Conservation (phyloP, 92 coral and sea anemone genomes). For the Epizoanthus scotinus region DNA sequence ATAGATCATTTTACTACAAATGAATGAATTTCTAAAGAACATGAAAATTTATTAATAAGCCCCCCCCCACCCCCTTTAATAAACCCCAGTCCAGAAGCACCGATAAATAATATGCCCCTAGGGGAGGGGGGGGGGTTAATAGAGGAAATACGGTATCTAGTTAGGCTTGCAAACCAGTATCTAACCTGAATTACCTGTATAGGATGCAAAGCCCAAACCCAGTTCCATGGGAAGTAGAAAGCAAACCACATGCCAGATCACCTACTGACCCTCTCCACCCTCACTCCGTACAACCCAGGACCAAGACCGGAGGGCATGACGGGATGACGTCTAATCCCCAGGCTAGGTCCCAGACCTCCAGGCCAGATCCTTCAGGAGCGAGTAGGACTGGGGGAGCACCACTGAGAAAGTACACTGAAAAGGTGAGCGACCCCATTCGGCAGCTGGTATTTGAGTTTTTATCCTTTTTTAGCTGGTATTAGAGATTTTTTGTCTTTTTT, state of each 20-base stretch:
- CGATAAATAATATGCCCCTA: too few species aligned
- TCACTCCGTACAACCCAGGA: slow-evolving; percentile 88
- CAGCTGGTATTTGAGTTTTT: too few species aligned
- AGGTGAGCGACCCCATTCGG: slow-evolving; percentile 25
- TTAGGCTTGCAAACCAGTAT: background rate
- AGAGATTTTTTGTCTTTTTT: too few species aligned
- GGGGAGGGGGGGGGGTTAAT: too few species aligned
- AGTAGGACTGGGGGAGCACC: slow-evolving; percentile 84
- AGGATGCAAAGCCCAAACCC: slow-evolving; percentile 75
- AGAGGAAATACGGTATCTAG: too few species aligned
- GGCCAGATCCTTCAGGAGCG: slow-evolving; percentile 87
- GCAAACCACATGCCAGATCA: slow-evolving; percentile 81
- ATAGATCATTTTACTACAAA: too few species aligned
- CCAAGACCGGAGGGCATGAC: slow-evolving; percentile 91
- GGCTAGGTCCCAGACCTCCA: slow-evolving; percentile 88
- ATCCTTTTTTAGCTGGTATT: too few species aligned
- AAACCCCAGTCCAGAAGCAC: background rate
- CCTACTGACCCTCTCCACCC: slow-evolving; percentile 97
- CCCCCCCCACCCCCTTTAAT: too few species aligned
- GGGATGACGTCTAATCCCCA: slow-evolving; percentile 91
- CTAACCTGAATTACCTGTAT: background rate
- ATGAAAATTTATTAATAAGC: too few species aligned
- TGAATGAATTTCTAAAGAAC: too few species aligned
- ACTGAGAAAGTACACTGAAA: slow-evolving; percentile 67
- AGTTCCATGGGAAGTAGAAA: slow-evolving; percentile 77